Conservation (phyloP, 2,797 vertebrate species). For the Borostomias antarcticus region DNA sequence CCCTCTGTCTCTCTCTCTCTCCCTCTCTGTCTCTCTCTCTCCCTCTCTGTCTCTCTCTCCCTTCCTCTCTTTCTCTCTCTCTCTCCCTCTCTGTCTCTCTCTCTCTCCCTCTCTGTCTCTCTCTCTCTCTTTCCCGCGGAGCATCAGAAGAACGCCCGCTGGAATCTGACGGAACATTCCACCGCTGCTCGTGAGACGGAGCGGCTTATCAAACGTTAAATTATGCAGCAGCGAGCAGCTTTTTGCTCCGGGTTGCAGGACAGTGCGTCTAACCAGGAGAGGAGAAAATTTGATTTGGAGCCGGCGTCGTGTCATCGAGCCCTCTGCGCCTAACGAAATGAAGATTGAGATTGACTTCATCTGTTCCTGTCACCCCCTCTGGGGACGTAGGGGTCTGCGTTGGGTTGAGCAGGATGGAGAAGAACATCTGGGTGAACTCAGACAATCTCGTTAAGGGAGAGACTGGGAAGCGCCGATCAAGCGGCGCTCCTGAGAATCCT, state of each 20-base stretch:
- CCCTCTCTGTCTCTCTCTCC: too few relatives aligned
- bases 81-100: background rate
- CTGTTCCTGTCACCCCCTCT: too few relatives aligned
- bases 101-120: background rate
- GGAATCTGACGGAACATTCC: slow-evolving; percentile 35
- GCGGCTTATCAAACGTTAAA: slow-evolving; percentile 52
- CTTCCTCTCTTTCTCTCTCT: background rate
- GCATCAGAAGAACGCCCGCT: slow-evolving; percentile 24
- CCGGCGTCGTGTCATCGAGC: slow-evolving; percentile 25
- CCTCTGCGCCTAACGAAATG: background rate
- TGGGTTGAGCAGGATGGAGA: too few relatives aligned
- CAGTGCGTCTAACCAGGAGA: slow-evolving; percentile 13
- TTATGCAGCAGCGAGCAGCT: slow-evolving; percentile 50
- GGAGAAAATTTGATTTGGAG: slow-evolving; percentile 35
- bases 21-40: too few relatives aligned
- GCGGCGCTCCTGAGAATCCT: too few relatives aligned
- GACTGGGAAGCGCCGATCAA: too few relatives aligned
- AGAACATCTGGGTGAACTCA: too few relatives aligned
- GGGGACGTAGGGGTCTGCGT: background rate
- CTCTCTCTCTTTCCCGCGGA: slow-evolving; percentile 26
- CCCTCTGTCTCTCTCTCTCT: too few relatives aligned
- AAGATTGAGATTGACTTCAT: background rate
- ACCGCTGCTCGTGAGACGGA: too few relatives aligned
- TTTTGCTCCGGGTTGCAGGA: slow-evolving; percentile 17
- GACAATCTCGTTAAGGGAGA: too few relatives aligned